A percentile compares a stretch with the other conserved stretches of the same genome.
Evolutionary conservation across 1,140 invertebrate species (phyloP).

Genomic region (Drosophila kepulauana): DNA sequence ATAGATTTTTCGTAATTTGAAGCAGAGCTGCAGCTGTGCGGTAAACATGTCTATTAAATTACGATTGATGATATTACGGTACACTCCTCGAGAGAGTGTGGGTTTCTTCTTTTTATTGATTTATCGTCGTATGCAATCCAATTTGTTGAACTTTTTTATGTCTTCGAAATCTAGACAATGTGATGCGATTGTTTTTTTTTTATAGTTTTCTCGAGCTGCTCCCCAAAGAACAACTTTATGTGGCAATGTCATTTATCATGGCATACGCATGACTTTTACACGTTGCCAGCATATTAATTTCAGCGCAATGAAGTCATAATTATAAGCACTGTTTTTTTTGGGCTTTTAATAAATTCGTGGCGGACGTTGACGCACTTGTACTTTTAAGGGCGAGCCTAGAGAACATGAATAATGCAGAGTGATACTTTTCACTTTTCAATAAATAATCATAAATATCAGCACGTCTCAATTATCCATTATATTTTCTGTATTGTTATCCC

Average conservation of each 20-base stretch:
- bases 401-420: conserved; percentile 66
- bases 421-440: conserved; percentile 69
- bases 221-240: conserved; percentile 23
- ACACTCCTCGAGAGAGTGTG: neutral
- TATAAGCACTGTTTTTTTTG: conserved; percentile 55
- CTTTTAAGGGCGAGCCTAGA: conserved; percentile 47
- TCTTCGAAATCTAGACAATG: conserved; percentile 7
- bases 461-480: conserved; percentile 16
- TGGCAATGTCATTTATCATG: conserved; percentile 8
- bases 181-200: conserved; percentile 16
- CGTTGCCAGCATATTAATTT: conserved; percentile 69
- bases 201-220: conserved; percentile 15
- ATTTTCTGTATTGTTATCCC: neutral
- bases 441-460: conserved; percentile 12
- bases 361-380: conserved; percentile 41
- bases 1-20: conserved; percentile 24
- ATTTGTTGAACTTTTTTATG: conserved; percentile 9
- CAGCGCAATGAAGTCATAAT: conserved; percentile 53
- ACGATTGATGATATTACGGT: conserved; percentile 17
- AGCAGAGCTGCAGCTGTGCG: conserved; percentile 11
- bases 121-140: conserved; percentile 31
- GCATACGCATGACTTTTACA: conserved; percentile 54
- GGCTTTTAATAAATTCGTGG: conserved; percentile 52
- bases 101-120: conserved; percentile 14
- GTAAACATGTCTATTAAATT: conserved; percentile 10